Base-by-base conservation (phyloP, 2,888 invertebrate genomes). In the Neocrepidodera transversa region DNA sequence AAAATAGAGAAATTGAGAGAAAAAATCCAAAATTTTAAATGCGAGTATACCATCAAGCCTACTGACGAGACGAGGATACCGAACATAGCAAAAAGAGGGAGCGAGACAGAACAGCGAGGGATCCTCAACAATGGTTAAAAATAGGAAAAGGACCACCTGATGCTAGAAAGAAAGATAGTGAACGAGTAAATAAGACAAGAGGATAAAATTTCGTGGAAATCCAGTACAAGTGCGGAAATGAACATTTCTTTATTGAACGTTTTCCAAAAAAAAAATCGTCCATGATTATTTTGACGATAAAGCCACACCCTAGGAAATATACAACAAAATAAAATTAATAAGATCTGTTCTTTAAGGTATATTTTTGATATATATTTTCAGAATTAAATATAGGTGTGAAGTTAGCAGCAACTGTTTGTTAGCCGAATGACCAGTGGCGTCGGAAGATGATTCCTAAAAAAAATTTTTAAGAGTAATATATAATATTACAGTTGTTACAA, bases 61-160 rank as follows among this genome's bases (percentile, higher is more conserved):
- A 42, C 5, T 2, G n/a, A 20, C 13, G n/a, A n/a, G 43, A 47
- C 35, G 36, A 45, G 35, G 43, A 32, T 10, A 30, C 17, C 58
- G 40, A 40, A 18, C 43, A 51, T 20, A 52, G 13, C 18, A n/a
- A n/a, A 52, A 43, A 63, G 17, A 51, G 51, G 40, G 60, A 58
- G 2, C 32, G 47, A 28, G 54, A 30, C 16, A 23, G 8, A 17
- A 17, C 14, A 7, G 32, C 26, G 47, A 50, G 53, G 56, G 63
- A 56, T 43, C 54, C 52, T 47, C 28, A 26, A 52, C 59, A 55
- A 63, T 54, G 59, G 59, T 50, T 43, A 51, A 57, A 58, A 56
- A 57, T 50, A 35, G 48, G 50, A 57, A 16, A 63, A 52, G 57
- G 55, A 63, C 45, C 52, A 47, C 51, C 58, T 54, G 30, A 58